A percentile compares a stretch with the other conserved stretches of the same genome.
These are phyloP conservation scores for Patella caerulea DNA, from an alignment of 2,888 invertebrate genomes.

Conservation along the genomic window DNA sequence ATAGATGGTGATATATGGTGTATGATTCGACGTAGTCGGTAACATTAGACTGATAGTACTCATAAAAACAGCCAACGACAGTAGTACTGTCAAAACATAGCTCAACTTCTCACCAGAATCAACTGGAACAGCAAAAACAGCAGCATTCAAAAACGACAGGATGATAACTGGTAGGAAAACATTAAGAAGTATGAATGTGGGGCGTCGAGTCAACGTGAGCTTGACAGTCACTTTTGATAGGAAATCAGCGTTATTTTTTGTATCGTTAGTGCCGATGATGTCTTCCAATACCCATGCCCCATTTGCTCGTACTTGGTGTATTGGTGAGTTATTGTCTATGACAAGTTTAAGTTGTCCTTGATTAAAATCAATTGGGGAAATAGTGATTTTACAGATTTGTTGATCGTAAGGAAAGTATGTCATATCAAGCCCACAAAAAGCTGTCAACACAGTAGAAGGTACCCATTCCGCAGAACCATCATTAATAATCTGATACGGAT, in stretches of 20 bases:
- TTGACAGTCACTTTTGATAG: not conserved
- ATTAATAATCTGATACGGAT: not conserved
- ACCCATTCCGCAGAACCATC: not conserved
- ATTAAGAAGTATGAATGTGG: not conserved
- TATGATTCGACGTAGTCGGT: not conserved
- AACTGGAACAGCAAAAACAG: not conserved
- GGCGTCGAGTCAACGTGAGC: not conserved
- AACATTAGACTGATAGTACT: not conserved
- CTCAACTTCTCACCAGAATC: slow-evolving; percentile 6
- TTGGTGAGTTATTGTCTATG: not conserved
- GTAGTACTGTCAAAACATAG: slow-evolving; percentile 3
- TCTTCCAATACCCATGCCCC: not conserved
- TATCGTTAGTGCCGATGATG: no score
- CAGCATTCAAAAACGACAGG: not conserved
- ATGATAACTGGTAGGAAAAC: not conserved
- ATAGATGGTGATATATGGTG: not conserved
- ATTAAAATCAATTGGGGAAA: not conserved
- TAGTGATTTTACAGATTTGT: not conserved
- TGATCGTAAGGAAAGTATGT: not conserved
- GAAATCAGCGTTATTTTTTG: not conserved
- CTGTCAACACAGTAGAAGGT: not conserved
- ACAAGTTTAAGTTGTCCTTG: not conserved
- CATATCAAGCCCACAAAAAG: not conserved
- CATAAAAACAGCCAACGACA: not conserved
- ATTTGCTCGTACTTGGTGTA: not conserved